Base-by-base conservation (phyloP, 2,888 invertebrate genomes). In the Heliothis peltigera region DNA sequence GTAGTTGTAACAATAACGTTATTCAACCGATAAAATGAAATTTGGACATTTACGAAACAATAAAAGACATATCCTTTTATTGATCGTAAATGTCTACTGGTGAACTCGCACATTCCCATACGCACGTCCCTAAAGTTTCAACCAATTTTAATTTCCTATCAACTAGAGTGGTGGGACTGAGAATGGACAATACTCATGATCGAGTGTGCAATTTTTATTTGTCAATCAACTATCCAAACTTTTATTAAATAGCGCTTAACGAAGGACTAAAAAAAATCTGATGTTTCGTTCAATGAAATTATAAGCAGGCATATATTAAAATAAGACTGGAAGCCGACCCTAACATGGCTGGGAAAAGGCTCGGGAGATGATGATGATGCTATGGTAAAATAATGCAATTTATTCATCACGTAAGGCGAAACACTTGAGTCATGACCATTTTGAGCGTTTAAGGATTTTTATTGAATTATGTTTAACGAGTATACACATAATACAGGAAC, bases 41-140 rank as follows among this genome's bases (percentile, higher is more conserved):
- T 53, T 44, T 48, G 17, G 65, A 64, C 49, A 25, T 64, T 58
- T 55, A 56, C 32, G 47, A 17, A 60, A 71, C 55, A 55, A 70
- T 70, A 55, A 65, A n/a, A 66, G 8, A 35, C 51, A 6, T 49
- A 4, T 55, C 3, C 44, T 51, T 57, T 72, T 72, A 72, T 70
- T 18, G 46, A 0, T 5, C 18, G 19, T 72, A 72, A 60, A 72
- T 60, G 28, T 39, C 54, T 43, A n/a, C 15, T n/a, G 12, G 46
- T 28, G 25, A n/a, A 35, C 22, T 47, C 19, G 8, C 22, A 17
- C 12, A 15, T 5, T 44, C 28, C 43, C 28, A 22, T 44, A 52
- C 28, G 32, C 7, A 18, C 2, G 22, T 49, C 58, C 19, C 48
- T 22, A 35, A 22, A 55, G 51, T 52, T 51, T 47, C 21, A 35